Conservation (phyloP, 2,113 vertebrate genomes). For the human (Homo sapiens) region DNA sequence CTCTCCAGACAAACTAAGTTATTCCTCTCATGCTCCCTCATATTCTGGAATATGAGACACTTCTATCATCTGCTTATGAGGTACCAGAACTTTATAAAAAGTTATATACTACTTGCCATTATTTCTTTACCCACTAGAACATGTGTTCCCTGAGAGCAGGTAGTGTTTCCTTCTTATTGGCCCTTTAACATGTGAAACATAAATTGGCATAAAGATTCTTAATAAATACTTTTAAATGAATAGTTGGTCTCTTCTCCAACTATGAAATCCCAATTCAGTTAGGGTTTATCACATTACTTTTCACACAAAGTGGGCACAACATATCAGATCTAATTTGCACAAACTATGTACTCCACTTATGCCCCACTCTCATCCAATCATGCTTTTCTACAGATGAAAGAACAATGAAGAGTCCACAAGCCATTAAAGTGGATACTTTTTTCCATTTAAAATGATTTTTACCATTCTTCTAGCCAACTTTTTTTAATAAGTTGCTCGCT, state of each 20-base stretch:
- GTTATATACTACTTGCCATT: not conserved
- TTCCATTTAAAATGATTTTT: not conserved
- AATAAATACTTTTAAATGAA: not conserved
- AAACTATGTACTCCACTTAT: not conserved
- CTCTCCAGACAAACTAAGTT: not conserved
- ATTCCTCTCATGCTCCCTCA: not conserved
- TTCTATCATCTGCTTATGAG: not conserved
- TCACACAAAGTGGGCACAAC: not conserved
- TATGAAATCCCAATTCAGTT: not conserved
- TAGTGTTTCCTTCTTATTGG: not conserved
- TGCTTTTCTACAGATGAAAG: not conserved
- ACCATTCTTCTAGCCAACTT: not conserved
- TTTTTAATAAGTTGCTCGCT: not conserved
- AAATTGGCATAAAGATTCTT: not conserved
- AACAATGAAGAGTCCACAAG: not conserved
- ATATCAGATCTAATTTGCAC: not conserved
- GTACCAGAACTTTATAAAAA: not conserved
- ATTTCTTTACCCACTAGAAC: not conserved
- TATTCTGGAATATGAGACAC: not conserved
- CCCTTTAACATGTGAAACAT: not conserved
- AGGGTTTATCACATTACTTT: not conserved
- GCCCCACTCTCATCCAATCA: not conserved
- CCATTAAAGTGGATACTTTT: not conserved
- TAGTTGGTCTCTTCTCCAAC: not conserved
- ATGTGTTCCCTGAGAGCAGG: not conserved